phyloP scores from a whole-genome alignment of 1,140 invertebrate species.

The Physella acuta region DNA sequence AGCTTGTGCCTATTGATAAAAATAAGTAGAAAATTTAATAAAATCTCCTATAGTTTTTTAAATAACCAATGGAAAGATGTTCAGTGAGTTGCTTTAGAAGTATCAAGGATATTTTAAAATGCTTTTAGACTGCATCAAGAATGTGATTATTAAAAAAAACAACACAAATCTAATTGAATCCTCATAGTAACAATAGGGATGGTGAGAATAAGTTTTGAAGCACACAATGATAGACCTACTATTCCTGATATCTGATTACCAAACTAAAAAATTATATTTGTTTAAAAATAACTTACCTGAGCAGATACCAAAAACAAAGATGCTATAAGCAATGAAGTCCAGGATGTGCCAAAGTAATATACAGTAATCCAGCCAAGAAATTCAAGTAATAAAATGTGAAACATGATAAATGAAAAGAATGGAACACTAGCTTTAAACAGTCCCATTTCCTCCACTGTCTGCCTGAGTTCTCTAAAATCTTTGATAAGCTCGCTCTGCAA shows the following conservation, averaged over 20 bases:
- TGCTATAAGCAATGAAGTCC: conserved; percentile 38
- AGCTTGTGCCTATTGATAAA: conserved; percentile 52
- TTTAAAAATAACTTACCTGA: conserved; percentile 43
- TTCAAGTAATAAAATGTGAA: conserved; percentile 54
- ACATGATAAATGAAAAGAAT: conserved; percentile 47
- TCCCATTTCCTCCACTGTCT: conserved; percentile 46
- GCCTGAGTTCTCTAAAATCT: conserved; percentile 49
- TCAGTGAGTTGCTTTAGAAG: too few relatives aligned
- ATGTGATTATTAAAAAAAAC: too few relatives aligned
- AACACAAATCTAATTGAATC: too few relatives aligned
- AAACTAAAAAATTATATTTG: too few relatives aligned
- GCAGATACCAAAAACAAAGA: conserved; percentile 40
- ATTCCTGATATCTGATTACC: too few relatives aligned
- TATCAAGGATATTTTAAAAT: too few relatives aligned
- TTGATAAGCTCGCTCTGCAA: conserved; percentile 43
- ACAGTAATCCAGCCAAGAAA: conserved; percentile 40
- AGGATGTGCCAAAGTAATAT: conserved; percentile 36
- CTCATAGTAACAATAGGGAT: too few relatives aligned
- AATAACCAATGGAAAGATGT: too few relatives aligned
- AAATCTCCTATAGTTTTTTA: background rate
- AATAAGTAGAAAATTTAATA: conserved; percentile 14
- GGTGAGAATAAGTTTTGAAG: too few relatives aligned
- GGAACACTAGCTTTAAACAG: conserved; percentile 48
- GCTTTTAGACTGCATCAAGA: too few relatives aligned
- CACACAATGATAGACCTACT: too few relatives aligned